A percentile compares a stretch with the other conserved stretches of the same genome.
phyloP scores from a whole-genome alignment of 2,888 invertebrate species.

The Empis livida region DNA sequence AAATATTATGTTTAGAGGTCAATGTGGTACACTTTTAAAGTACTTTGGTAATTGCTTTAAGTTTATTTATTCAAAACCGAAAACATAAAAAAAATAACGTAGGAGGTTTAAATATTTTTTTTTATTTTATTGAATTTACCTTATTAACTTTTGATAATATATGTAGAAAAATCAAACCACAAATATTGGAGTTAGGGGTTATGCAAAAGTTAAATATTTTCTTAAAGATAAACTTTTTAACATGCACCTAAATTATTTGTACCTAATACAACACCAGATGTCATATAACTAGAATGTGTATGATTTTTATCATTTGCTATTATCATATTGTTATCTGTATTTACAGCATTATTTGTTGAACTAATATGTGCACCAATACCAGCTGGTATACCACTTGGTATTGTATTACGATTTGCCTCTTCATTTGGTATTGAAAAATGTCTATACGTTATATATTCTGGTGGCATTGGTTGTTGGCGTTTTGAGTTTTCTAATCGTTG shows the following conservation, averaged over 20 bases:
- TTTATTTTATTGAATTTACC: no score
- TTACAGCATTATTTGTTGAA: slow-evolving; percentile 19
- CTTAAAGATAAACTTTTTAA: slow-evolving; percentile 26
- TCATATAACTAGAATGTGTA: slow-evolving; percentile 28
- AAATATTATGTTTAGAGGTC: no score
- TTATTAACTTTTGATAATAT: no score
- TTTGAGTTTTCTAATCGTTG: slow-evolving; percentile 59
- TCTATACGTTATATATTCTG: slow-evolving; percentile 69
- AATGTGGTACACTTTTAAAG: no score
- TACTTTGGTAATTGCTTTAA: no score
- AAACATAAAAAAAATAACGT: slow-evolving; percentile 2
- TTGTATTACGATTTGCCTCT: slow-evolving; percentile 32
- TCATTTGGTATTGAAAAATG: slow-evolving; percentile 59
- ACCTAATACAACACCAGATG: slow-evolving; percentile 33
- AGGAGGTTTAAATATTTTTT: no score
- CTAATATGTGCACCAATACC: slow-evolving; percentile 34
- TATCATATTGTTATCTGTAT: slow-evolving; percentile 6
- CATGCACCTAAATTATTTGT: slow-evolving; percentile 33
- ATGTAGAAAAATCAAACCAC: no score
- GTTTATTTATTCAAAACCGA: not conserved
- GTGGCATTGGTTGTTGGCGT: slow-evolving; percentile 53
- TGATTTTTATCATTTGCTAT: slow-evolving; percentile 16
- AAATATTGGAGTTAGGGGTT: no score
- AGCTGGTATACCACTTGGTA: slow-evolving; percentile 27
- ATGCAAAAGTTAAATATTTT: no score